These are phyloP conservation scores for Diachasma alloeum DNA, from an alignment of 1,140 invertebrate genomes.

Conservation along the genomic window DNA sequence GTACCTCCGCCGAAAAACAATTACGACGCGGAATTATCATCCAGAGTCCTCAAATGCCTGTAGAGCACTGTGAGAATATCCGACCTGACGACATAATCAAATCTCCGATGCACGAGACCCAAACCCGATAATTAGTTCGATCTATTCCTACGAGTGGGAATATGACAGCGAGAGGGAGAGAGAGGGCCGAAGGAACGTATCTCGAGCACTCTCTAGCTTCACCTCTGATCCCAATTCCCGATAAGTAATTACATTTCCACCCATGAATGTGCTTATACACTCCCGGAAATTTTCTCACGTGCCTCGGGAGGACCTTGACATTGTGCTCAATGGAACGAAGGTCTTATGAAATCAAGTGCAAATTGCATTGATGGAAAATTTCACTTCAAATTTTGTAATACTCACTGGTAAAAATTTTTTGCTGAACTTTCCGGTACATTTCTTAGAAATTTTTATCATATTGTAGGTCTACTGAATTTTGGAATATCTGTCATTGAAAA, in stretches of 20 bases:
- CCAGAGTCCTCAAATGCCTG: not conserved
- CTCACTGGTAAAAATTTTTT: not conserved
- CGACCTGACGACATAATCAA: not conserved
- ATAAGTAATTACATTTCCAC: slow-evolving; percentile 4
- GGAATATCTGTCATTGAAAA: too few relatives aligned
- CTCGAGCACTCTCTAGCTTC: not conserved
- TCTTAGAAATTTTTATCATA: too few relatives aligned
- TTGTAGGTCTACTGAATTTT: too few relatives aligned
- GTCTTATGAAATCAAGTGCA: not conserved
- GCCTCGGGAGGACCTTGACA: not conserved
- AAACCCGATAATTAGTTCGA: not conserved
- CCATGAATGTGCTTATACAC: not conserved
- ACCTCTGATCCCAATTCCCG: not conserved
- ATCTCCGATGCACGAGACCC: not conserved
- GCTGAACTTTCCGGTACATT: not conserved
- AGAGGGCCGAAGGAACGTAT: not conserved
- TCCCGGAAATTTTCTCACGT: not conserved
- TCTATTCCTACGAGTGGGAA: not conserved
- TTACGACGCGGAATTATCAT: not conserved
- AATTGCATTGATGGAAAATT: not conserved
- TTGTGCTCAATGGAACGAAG: not conserved
- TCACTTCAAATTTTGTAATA: not conserved
- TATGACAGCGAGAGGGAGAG: not conserved
- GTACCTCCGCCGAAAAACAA: not conserved
- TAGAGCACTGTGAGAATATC: not conserved